Evolutionary conservation across 2,888 invertebrate genomes (phyloP).

Genomic region (Galerucella calmariensis): DNA sequence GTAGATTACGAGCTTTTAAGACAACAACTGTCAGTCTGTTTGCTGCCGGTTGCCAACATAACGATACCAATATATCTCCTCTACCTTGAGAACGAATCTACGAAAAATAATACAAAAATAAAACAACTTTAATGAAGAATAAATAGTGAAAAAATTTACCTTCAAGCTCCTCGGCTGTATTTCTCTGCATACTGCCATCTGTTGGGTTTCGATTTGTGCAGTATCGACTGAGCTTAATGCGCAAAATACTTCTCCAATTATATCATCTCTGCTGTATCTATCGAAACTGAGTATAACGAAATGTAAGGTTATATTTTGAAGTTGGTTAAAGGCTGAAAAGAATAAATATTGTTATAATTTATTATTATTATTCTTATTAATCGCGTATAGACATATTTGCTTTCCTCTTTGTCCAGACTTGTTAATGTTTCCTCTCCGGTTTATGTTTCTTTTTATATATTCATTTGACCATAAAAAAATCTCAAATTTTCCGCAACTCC

Average conservation of each 20-base stretch:
- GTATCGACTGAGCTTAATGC: slow-evolving; percentile 77
- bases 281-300: slow-evolving; percentile 95
- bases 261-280: slow-evolving; percentile 97
- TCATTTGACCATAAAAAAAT: slow-evolving; percentile 6
- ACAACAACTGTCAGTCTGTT: slow-evolving; percentile 96
- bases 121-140: background rate
- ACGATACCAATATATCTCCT: slow-evolving; percentile 93
- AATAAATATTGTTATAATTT: background rate
- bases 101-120: slow-evolving; percentile 39
- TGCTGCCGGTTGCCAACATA: slow-evolving; percentile 98
- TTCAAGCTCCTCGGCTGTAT: slow-evolving; percentile 93
- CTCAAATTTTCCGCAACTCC: background rate
- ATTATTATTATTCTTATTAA: background rate
- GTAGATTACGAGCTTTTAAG: slow-evolving; percentile 95
- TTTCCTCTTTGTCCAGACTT: too few species aligned
- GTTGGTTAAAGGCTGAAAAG: slow-evolving; percentile 75
- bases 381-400: background rate
- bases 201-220: slow-evolving; percentile 79
- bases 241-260: slow-evolving; percentile 96
- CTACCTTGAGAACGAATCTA: slow-evolving; percentile 93
- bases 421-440: background rate
- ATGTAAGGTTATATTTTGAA: slow-evolving; percentile 90
- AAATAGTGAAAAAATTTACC: slow-evolving; percentile 66
- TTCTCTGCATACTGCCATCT: slow-evolving; percentile 85
- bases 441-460: slow-evolving; percentile 9